Evolutionary conservation across 1,140 invertebrate species (phyloP), one percentile per base, ranked within the genome.

Genomic region (Drosophila pectinifera): DNA sequence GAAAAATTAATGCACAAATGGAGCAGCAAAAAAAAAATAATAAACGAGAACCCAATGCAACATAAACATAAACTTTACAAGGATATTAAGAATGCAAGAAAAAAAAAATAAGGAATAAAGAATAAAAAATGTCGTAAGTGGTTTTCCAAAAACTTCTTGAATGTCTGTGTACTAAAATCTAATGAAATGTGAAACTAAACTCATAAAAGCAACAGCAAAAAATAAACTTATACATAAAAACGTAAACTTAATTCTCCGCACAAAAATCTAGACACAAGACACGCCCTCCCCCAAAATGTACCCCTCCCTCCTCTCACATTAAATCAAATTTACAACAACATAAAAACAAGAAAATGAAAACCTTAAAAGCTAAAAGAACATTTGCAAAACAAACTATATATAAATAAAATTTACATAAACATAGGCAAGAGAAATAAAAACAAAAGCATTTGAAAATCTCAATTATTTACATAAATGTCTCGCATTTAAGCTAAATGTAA

Each of bases 381-480:
- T 69, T 73, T 58, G 73, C 45, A 61, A 70, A 56, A 78, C 58
- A 77, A 51, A 69, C 61, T 77, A 78, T 64, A 69, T 70, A 79
- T 88, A 88, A 88, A 88, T 88, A 61, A 89, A 86, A 86, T 89
- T 80, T 89, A 88, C 80, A 76, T 78, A 78, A 69, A 69, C 24
- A 77, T 88, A 86, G 75, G 70, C 74, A 89, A 80, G 81, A 57
- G 34, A 73, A 57, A 58, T 39, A 45, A 57, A 31, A 42, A 39
- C 51, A 41, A 43, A 62, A 45, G 51, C 49, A 61, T 67, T 73
- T 64, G 72, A 74, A 42, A 64, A 84, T 89, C 84, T 89, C 84
- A 89, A 89, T 86, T 86, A 89, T 89, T 89, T 89, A 89, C 84
- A 89, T 89, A 89, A 89, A 89, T 89, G 84, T 89, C 84, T 89